phyloP scores from a whole-genome alignment of 2,888 invertebrate species.

The Corbicula japonica region DNA sequence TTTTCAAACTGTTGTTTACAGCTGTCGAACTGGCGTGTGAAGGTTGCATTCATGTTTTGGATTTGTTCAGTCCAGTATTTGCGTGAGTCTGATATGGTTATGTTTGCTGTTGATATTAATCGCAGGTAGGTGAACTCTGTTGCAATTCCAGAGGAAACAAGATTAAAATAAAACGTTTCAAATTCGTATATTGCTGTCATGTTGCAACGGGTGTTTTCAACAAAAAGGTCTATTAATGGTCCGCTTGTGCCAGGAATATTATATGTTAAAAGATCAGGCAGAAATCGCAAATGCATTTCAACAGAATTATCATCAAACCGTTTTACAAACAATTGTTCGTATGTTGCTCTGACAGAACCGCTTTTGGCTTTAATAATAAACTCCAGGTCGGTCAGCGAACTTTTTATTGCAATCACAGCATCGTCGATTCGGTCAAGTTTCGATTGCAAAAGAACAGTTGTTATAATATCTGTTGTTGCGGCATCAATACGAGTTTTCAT shows the following conservation, averaged over 20 bases:
- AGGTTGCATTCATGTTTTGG: no score
- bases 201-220: slow-evolving; percentile 13
- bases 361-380: slow-evolving; percentile 2
- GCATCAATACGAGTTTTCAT: no score
- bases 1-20: no score
- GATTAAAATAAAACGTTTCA: no score
- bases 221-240: slow-evolving; percentile 1
- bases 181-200: no score
- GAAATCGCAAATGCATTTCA: slow-evolving; percentile 18
- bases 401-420: slow-evolving; percentile 11
- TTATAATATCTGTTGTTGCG: slow-evolving; percentile 3
- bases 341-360: neutral
- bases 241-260: neutral
- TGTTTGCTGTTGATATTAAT: no score
- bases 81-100: no score
- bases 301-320: slow-evolving; percentile 11
- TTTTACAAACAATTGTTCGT: neutral
- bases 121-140: no score
- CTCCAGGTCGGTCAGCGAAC: slow-evolving; percentile 4
- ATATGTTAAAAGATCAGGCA: neutral
- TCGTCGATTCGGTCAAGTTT: slow-evolving; percentile 15
- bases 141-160: no score
- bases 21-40: no score
- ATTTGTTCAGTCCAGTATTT: no score
- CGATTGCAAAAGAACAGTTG: slow-evolving; percentile 7